phyloP scores from a whole-genome alignment of 2,797 vertebrate genomes.

The Melanotaenia pygmaea region DNA sequence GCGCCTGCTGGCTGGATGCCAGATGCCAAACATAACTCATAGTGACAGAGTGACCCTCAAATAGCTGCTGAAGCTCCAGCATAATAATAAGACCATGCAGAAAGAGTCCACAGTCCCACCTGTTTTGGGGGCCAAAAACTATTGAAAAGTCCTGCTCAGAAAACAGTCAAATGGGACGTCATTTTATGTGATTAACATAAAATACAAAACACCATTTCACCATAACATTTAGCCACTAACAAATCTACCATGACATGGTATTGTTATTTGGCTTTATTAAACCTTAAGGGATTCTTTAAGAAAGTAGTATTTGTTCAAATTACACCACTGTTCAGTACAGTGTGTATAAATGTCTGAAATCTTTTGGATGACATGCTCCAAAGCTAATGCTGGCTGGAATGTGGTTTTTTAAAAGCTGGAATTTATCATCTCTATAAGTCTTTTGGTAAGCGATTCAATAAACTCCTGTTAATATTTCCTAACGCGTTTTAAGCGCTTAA shows the following conservation, averaged over 20 bases:
- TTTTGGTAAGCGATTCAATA: neutral
- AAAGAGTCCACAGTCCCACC: slow-evolving; percentile 34
- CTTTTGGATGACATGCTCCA: neutral
- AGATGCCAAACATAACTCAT: slow-evolving; percentile 74
- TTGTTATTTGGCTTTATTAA: slow-evolving; percentile 10
- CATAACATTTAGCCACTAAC: neutral
- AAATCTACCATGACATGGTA: neutral
- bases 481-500: neutral
- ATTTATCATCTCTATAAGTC: slow-evolving; percentile 10
- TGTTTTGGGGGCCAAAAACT: slow-evolving; percentile 30
- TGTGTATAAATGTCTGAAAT: neutral
- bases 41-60: slow-evolving; percentile 77
- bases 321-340: neutral
- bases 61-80: slow-evolving; percentile 58
- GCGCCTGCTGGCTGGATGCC: slow-evolving; percentile 65
- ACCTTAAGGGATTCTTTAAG: too few species aligned
- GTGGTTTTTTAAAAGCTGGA: neutral
- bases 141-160: slow-evolving; percentile 30
- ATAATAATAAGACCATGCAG: slow-evolving; percentile 66
- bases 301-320: neutral
- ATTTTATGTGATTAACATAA: too few species aligned
- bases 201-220: neutral
- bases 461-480: neutral
- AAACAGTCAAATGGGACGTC: slow-evolving; percentile 15
- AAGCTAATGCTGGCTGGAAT: neutral